These are phyloP conservation scores for Drosophila paucipuncta DNA, from an alignment of 2,888 invertebrate species.

Conservation along the genomic window DNA sequence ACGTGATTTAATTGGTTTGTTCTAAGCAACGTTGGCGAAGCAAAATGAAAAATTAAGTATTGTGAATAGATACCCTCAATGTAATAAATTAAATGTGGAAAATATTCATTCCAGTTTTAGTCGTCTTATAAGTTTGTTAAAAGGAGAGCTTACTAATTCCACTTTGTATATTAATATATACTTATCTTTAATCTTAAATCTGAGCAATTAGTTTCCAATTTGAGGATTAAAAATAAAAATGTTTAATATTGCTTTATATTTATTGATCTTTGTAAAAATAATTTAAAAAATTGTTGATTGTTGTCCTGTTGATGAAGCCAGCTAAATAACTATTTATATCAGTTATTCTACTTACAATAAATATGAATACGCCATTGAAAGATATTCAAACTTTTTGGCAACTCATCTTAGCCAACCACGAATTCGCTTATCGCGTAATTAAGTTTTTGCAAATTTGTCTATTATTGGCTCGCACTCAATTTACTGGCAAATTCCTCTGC, in stretches of 20 bases:
- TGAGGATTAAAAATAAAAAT: neutral
- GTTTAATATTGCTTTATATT: neutral
- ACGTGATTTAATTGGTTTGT: constrained; percentile 9
- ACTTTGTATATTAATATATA: neutral
- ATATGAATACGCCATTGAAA: neutral
- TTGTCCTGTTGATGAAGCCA: neutral
- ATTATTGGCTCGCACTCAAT: constrained; percentile 19
- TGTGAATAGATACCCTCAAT: neutral
- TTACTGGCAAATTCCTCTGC: constrained; percentile 3
- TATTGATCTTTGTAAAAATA: neutral
- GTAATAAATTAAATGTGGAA: neutral
- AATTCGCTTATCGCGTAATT: constrained; percentile 17
- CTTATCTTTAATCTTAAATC: neutral
- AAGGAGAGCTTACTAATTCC: neutral
- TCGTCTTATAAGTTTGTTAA: neutral
- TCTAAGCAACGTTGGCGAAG: neutral
- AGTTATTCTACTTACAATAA: neutral
- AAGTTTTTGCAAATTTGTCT: constrained; percentile 36
- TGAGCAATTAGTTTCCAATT: neutral
- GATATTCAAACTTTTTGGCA: constrained; percentile 3
- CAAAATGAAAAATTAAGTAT: neutral
- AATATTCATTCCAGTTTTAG: neutral
- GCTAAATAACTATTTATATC: neutral
- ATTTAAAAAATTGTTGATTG: neutral
- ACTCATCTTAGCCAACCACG: constrained; percentile 11